These are phyloP conservation scores for Aldrovandia affinis DNA, from an alignment of 2,797 vertebrate species.

Conservation along the genomic window DNA sequence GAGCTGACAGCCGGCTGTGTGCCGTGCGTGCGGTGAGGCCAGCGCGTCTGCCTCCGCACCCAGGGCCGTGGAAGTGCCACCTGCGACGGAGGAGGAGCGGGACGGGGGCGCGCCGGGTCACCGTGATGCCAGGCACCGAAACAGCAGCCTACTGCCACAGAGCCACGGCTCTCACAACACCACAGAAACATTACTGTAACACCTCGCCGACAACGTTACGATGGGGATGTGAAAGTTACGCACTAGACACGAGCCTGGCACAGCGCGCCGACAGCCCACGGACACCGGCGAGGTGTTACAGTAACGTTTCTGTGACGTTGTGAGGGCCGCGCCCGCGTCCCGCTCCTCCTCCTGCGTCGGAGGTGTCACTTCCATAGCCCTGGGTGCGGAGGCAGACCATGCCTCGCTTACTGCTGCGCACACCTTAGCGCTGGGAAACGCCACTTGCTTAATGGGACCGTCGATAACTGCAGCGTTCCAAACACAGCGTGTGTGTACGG, in stretches of 20 bases:
- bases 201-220: background rate
- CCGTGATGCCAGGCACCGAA: no score
- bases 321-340: no score
- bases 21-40: background rate
- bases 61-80: background rate
- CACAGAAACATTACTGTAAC: no score
- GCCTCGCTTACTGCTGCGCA: background rate
- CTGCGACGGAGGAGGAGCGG: background rate
- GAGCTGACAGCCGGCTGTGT: background rate
- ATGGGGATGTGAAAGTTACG: background rate
- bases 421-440: background rate
- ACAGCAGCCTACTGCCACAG: no score
- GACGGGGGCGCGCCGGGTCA: background rate
- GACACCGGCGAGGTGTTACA: no score
- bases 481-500: no score
- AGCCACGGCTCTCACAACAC: no score
- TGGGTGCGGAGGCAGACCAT: background rate
- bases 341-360: background rate
- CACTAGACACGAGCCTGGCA: no score
- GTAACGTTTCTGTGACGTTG: background rate
- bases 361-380: background rate
- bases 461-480: slow-evolving; percentile 10
- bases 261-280: no score
- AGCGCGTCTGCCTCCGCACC: background rate
- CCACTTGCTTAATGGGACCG: slow-evolving; percentile 2